Conservation (phyloP, 2,113 vertebrate genomes). For the Pseudolaguvia tuberculata region DNA sequence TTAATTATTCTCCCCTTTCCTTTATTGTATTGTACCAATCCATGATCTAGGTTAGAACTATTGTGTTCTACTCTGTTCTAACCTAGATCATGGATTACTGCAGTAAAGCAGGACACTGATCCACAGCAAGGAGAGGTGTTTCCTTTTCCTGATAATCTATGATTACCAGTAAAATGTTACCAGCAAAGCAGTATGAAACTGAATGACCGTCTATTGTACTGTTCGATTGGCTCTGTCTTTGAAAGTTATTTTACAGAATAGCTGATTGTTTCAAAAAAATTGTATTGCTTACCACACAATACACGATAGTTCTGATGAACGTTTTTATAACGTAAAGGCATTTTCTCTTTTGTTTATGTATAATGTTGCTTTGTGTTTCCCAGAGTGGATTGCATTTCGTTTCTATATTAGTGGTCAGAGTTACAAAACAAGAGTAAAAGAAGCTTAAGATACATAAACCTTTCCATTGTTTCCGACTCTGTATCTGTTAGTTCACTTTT, state of each 20-base stretch:
- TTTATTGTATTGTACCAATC: background rate
- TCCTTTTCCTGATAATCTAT: background rate
- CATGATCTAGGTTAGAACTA: background rate
- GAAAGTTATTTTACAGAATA: background rate
- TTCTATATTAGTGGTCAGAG: conserved; percentile 53
- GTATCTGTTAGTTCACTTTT: conserved; percentile 40
- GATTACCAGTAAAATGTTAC: too few species aligned
- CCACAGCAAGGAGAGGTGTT: background rate
- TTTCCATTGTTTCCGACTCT: conserved; percentile 48
- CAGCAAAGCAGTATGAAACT: too few species aligned
- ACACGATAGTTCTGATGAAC: background rate
- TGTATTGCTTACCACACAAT: background rate
- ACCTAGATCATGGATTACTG: too few species aligned
- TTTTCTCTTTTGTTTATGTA: background rate
- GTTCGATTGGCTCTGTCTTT: background rate
- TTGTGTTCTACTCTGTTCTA: too few species aligned
- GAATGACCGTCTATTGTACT: too few species aligned
- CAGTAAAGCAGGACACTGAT: conserved; percentile 2
- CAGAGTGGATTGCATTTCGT: conserved; percentile 56
- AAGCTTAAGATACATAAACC: conserved; percentile 38
- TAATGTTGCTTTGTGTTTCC: conserved; percentile 35
- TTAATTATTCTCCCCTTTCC: too few species aligned
- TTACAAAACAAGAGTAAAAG: conserved; percentile 60
- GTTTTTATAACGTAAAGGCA: too few species aligned
- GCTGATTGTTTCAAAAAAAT: background rate